Conservation (phyloP, 2,888 invertebrate genomes). For the Cyrtodaria siliqua region DNA sequence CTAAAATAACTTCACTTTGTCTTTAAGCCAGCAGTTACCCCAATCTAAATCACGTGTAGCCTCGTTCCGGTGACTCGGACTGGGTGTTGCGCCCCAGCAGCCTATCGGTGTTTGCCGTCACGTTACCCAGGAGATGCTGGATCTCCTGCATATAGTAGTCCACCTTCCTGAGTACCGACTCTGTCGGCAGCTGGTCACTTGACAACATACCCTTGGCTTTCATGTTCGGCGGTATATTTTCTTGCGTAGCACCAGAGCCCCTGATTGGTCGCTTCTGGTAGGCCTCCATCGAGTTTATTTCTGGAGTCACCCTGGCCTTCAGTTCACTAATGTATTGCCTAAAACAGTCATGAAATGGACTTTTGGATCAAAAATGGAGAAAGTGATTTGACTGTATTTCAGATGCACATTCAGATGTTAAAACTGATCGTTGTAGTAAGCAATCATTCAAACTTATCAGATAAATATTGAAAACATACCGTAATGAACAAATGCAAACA, state of each 20-base stretch:
- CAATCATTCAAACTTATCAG: too few species aligned
- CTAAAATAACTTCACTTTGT: too few species aligned
- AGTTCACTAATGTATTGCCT: conserved; percentile 71
- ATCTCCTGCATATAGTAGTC: conserved; percentile 67
- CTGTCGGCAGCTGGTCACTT: conserved; percentile 66
- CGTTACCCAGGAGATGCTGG: conserved; percentile 45
- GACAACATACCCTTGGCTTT: conserved; percentile 42
- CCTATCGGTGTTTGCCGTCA: conserved; percentile 58
- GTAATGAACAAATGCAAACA: too few species aligned
- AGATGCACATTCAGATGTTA: too few species aligned
- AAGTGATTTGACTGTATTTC: too few species aligned
- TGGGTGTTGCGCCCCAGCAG: conserved; percentile 53
- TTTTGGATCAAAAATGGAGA: not conserved
- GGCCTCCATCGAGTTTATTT: conserved; percentile 1
- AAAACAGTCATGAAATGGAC: conserved; percentile 19
- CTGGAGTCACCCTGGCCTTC: conserved; percentile 54
- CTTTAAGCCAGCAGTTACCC: too few species aligned
- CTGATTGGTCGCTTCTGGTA: conserved; percentile 48
- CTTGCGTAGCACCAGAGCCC: conserved; percentile 56
- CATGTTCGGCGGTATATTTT: conserved; percentile 28
- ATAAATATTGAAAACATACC: too few species aligned
- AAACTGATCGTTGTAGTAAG: too few species aligned
- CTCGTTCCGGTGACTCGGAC: conserved; percentile 48
- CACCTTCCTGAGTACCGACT: conserved; percentile 69
- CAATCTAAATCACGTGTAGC: conserved; percentile 46